Evolutionary conservation across 2,888 invertebrate species (phyloP).

Genomic region (Nipponacmea schrenckii): DNA sequence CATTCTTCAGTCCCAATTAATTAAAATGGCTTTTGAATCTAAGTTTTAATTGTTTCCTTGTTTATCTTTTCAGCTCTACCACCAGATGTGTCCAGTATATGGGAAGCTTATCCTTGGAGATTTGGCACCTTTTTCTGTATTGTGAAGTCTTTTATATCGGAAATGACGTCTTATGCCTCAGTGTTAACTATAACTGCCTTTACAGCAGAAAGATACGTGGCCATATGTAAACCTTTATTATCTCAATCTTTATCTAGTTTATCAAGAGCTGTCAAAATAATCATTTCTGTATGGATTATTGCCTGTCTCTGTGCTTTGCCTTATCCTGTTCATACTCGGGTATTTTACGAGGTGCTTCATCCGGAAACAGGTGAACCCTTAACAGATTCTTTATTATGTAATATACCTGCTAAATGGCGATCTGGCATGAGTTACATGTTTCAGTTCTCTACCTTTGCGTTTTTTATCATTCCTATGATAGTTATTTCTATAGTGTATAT

Average conservation of each 20-base stretch:
- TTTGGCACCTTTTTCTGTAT: constrained; percentile 68
- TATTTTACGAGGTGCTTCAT: constrained; percentile 47
- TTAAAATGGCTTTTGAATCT: no score
- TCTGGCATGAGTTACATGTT: constrained; percentile 71
- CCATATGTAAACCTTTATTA: constrained; percentile 89
- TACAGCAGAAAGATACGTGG: constrained; percentile 87
- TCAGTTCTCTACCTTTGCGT: constrained; percentile 83
- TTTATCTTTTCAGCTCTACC: constrained; percentile 65
- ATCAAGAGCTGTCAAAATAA: constrained; percentile 82
- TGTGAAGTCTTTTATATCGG: constrained; percentile 68
- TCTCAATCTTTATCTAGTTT: constrained; percentile 85
- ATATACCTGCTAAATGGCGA: constrained; percentile 50
- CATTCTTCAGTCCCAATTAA: no score
- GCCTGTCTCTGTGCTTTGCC: constrained; percentile 78
- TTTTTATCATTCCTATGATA: constrained; percentile 81
- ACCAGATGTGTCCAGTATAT: constrained; percentile 68
- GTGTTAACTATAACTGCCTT: constrained; percentile 92
- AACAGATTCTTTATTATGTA: constrained; percentile 57
- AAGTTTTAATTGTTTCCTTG: no score
- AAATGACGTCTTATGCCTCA: constrained; percentile 84
- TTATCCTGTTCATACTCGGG: constrained; percentile 57
- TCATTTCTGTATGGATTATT: constrained; percentile 81
- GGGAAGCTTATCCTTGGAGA: constrained; percentile 69
- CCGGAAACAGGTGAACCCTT: constrained; percentile 44
- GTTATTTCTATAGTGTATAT: constrained; percentile 82